Evolutionary conservation across 2,797 vertebrate genomes (phyloP).

Genomic region (Lutjanus argentimaculatus): DNA sequence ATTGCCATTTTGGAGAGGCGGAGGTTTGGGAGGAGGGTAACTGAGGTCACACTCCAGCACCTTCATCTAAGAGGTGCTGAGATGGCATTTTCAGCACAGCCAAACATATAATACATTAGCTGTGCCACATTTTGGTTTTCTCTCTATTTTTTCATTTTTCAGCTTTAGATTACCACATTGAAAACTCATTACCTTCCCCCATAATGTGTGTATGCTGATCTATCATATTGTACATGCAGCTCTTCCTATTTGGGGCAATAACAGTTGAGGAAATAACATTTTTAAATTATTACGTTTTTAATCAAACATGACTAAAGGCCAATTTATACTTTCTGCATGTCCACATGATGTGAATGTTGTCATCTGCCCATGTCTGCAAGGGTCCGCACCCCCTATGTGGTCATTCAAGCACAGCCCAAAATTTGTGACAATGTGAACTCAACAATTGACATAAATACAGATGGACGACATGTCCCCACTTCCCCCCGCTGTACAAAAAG

Average conservation of each 20-base stretch:
- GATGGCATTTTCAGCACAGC: slow-evolving; percentile 44
- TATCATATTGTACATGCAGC: background rate
- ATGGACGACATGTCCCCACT: no score
- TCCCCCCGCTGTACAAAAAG: no score
- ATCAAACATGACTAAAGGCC: background rate
- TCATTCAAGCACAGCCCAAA: no score
- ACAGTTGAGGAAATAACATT: background rate
- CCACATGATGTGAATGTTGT: no score
- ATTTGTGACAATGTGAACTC: no score
- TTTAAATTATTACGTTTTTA: no score
- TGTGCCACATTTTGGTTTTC: background rate
- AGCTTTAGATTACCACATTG: background rate
- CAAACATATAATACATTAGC: slow-evolving; percentile 13
- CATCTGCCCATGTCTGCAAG: no score
- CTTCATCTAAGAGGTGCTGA: slow-evolving; percentile 58
- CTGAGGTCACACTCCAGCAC: slow-evolving; percentile 38
- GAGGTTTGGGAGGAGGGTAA: slow-evolving; percentile 34
- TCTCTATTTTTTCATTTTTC: background rate
- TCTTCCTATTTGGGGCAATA: background rate
- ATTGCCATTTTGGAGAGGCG: slow-evolving; percentile 61
- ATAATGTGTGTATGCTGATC: background rate
- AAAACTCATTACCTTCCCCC: background rate
- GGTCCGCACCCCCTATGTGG: no score
- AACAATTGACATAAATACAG: no score
- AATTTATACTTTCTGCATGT: no score